Base-by-base conservation (phyloP, 2,888 invertebrate species). In the Idaea biselata region DNA sequence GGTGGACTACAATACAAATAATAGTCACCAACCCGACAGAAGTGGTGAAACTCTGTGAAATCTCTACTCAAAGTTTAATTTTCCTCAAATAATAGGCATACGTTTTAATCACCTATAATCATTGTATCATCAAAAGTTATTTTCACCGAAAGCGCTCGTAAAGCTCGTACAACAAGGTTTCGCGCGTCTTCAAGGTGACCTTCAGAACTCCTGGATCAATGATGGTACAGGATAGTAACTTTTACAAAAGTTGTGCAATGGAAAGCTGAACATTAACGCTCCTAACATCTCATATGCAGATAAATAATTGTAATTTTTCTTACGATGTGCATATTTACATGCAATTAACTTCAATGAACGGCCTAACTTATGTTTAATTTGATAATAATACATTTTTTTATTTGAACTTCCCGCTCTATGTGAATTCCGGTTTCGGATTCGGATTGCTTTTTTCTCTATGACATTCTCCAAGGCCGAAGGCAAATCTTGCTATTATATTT, bases 131-230 rank as follows among this genome's bases (percentile, higher is more conserved):
- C 18, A 55, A 60, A 65, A 68, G 70, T 67, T 55, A 54, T 72
- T 68, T 67, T 63, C 68, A 54, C 58, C 55, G 65, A 59, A 64
- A 64, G 55, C 61, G 55, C 61, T 64, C 16, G 44, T 44, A 16
- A 25, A 62, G 62, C 60, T 60, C 64, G 63, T 56, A 64, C 25
- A 82, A 85, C 81, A 76, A 88, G 87, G 83, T 87, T 90, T 88
- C 84, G 81, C 88, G 87, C 82, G 77, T 70, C 69, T 73, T 74
- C 84, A 90, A 91, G 91, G 91, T 91, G 91, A 89, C 91, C 89
- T 88, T 86, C 81, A 83, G 72, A 62, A 70, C 33, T 65, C 62
- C 55, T 62, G 73, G 76, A 84, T 86, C 81, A 73, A 85, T 86
- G 74, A 75, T 44, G 11, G 8, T 44, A 44, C 44, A 44, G 44